Evolutionary conservation across 2,888 invertebrate species (phyloP), one percentile per base, ranked within the genome.

Genomic region (Polyommatus icarus): DNA sequence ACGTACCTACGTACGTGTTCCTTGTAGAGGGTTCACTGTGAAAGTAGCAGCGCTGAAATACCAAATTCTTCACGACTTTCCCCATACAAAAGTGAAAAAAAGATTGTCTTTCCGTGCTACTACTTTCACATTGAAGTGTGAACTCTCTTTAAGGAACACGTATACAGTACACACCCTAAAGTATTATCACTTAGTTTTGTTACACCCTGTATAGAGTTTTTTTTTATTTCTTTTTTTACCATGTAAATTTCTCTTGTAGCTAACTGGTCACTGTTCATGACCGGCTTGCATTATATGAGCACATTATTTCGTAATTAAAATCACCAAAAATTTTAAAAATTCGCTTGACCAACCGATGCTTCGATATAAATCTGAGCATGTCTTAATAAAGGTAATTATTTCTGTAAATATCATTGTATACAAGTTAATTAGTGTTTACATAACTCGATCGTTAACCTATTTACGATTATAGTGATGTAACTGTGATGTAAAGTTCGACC

Each of bases 391-490:
- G 67, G 67, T 67, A 67, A 67, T 29, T 61, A 61, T 61, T 20
- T 20, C 61, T 59, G 61, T 61, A 24, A 61, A 61, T 67, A 67
- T 18, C 67, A 67, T 67, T 67, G 67, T 67, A 67, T 32, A 32
- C 61, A 20, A 67, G 67, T 67, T 67, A 67, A 67, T 67, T 67
- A 32, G 67, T 61, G 61, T 67, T 67, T 67, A 67, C 29, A 72
- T 72, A 72, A 40, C 36, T 40, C 72, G 72, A 72, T 72, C 36
- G 40, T 72, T 72, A 72, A 72, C 72, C 72, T 40, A 72, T 72
- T 40, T 72, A 40, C 40, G 40, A 72, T 36, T 71, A 24, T 24
- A n/a, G 71, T 72, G 72, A 72, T 40, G 72, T 40, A 72, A 72
- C 40, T 40, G 20, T 20, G 72, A 72, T 20, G 40, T 40, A 36